Evolutionary conservation across 2,113 vertebrate genomes (phyloP).

Genomic region (Lates calcarifer): DNA sequence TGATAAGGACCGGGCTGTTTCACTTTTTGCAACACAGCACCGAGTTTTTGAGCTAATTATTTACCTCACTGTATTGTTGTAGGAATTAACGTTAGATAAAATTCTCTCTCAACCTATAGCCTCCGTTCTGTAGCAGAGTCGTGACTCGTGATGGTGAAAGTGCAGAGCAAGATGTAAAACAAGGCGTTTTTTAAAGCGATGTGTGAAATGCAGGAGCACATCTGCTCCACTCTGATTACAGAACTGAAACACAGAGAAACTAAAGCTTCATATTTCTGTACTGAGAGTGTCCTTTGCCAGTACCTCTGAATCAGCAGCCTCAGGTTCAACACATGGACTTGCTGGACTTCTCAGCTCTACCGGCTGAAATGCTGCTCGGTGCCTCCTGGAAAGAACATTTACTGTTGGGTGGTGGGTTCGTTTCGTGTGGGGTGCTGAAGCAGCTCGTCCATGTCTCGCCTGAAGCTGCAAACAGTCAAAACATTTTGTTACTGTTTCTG

Average conservation of each 20-base stretch:
- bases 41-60: conserved; percentile 72
- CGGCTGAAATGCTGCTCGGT: conserved; percentile 23
- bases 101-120: conserved; percentile 27
- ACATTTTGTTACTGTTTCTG: conserved; percentile 1
- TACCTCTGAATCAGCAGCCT: conserved; percentile 44
- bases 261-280: conserved; percentile 13
- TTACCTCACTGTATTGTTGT: conserved; percentile 54
- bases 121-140: conserved; percentile 13
- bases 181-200: conserved; percentile 13
- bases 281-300: conserved; percentile 1
- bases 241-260: conserved; percentile 29
- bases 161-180: conserved; percentile 29
- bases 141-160: conserved; percentile 29
- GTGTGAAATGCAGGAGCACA: conserved; percentile 10
- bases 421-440: neutral
- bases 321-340: conserved; percentile 37
- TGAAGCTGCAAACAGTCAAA: conserved; percentile 35
- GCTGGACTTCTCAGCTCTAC: conserved; percentile 8
- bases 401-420: conserved; percentile 23
- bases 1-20: conserved; percentile 74
- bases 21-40: conserved; percentile 51
- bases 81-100: conserved; percentile 46
- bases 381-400: conserved; percentile 37
- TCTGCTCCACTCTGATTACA: conserved; percentile 51
- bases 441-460: neutral